Evolutionary conservation across 1,140 invertebrate species (phyloP), one percentile per base, ranked within the genome.

Genomic region (Riptortus pedestris): DNA sequence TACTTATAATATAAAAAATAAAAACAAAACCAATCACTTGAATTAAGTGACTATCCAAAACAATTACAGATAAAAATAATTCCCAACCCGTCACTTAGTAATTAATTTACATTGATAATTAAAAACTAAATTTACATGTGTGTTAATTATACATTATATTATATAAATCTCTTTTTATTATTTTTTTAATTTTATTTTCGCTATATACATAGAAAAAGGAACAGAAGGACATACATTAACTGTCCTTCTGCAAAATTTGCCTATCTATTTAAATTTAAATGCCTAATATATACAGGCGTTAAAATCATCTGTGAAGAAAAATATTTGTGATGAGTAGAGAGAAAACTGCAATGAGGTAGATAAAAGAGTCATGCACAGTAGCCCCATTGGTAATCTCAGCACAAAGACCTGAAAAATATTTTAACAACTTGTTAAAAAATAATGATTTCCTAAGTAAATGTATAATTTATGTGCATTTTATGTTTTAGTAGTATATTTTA

Each of bases 271-370:
- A 24, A 55, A 55, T 55, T 55, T 55, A 55, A 55, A 55, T 55
- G 51, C 51, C 51, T 55, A 55, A 24, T 24, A 16, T 55, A 24
- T 24, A 24, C 24, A 14, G 22, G 51, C 26, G 51, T 55, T 55
- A 55, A 55, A 55, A 55, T 55, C 51, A 55, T 55, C 51, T 55
- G 51, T 55, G 51, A 55, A 55, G 24, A 55, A 55, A 24, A 18
- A 22, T 16, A 9, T 55, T 2, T 2, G 51, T 24, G 20, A 55
- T 24, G 24, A 55, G 16, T 22, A 55, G 24, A 9, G 20, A 26
- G 2, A 55, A 24, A 55, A 55, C 26, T 24, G 26, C 24, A 24
- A 55, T 22, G 51, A 55, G 51, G 24, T 55, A 24, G 20, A 55
- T 24, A 24, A 24, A 22, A 55, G 51, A 26, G 24, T 16, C 18